Evolutionary conservation across 2,113 vertebrate genomes (phyloP).

Genomic region (Acinonyx jubatus): DNA sequence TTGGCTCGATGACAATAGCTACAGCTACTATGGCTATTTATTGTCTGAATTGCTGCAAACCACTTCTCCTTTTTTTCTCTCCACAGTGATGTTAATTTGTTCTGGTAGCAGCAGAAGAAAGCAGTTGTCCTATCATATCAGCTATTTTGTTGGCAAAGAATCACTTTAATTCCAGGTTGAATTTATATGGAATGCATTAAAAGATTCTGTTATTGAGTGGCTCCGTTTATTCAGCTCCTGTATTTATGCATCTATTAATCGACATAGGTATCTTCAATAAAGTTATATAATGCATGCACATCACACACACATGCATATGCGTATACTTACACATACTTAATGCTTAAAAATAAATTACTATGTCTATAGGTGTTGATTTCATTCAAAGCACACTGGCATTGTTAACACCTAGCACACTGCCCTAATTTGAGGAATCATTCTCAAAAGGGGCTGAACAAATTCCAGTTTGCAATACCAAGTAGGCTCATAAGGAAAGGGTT

Average conservation of each 20-base stretch:
- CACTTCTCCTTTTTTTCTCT: slow-evolving; percentile 40
- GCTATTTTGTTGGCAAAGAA: slow-evolving; percentile 30
- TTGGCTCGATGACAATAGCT: slow-evolving; percentile 56
- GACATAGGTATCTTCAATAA: neutral
- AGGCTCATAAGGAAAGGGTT: neutral
- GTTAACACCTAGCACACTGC: neutral
- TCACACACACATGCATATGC: neutral
- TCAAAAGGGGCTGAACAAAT: slow-evolving; percentile 32
- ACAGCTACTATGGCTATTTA: slow-evolving; percentile 58
- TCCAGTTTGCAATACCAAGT: slow-evolving; percentile 17
- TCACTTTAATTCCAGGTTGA: slow-evolving; percentile 56
- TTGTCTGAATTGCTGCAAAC: slow-evolving; percentile 29
- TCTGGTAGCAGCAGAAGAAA: slow-evolving; percentile 33
- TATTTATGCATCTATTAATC: slow-evolving; percentile 23
- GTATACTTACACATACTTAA: neutral
- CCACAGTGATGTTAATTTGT: slow-evolving; percentile 65
- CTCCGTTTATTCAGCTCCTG: neutral
- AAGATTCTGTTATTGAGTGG: slow-evolving; percentile 27
- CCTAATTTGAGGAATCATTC: slow-evolving; percentile 35
- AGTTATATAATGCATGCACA: neutral
- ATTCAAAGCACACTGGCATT: neutral
- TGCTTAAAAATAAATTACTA: slow-evolving; percentile 1
- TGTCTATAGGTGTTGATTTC: neutral
- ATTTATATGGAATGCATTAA: slow-evolving; percentile 16
- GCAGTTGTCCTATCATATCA: slow-evolving; percentile 60